Conservation (phyloP, 2,113 vertebrate species). For the human region DNA sequence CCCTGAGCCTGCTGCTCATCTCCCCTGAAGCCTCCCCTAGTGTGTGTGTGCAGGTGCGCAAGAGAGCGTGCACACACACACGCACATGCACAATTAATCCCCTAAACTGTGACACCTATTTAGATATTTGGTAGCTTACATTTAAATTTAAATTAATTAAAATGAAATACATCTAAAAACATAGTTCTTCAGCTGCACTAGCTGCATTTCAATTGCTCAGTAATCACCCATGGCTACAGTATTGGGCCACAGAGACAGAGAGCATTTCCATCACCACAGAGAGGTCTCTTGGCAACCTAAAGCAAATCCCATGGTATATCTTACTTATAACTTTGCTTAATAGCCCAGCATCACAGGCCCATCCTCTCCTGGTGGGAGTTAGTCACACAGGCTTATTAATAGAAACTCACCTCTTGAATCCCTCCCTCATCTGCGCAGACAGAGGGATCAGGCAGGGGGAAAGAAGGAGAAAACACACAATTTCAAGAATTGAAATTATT, state of each 20-base stretch:
- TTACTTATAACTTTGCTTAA: neutral
- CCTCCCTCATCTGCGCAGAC: neutral
- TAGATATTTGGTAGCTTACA: neutral
- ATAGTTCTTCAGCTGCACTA: neutral
- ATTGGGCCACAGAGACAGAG: neutral
- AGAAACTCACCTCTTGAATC: neutral
- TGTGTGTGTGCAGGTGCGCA: too few species aligned
- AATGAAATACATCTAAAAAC: neutral
- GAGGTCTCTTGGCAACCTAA: neutral
- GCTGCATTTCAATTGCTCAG: neutral
- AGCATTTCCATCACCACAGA: neutral
- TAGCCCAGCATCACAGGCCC: neutral
- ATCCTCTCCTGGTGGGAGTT: neutral
- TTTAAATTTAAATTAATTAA: conserved; percentile 2
- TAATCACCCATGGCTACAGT: neutral
- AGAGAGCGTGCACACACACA: neutral
- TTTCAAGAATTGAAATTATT: conserved; percentile 67
- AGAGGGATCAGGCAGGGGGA: neutral
- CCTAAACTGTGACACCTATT: neutral
- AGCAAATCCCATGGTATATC: neutral
- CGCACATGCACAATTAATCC: neutral
- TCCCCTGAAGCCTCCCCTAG: neutral
- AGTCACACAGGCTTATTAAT: neutral
- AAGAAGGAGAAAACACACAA: conserved; percentile 53
- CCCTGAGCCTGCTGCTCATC: neutral